Conservation (phyloP, 1,140 invertebrate genomes). For the Cheumatopsyche charites region DNA sequence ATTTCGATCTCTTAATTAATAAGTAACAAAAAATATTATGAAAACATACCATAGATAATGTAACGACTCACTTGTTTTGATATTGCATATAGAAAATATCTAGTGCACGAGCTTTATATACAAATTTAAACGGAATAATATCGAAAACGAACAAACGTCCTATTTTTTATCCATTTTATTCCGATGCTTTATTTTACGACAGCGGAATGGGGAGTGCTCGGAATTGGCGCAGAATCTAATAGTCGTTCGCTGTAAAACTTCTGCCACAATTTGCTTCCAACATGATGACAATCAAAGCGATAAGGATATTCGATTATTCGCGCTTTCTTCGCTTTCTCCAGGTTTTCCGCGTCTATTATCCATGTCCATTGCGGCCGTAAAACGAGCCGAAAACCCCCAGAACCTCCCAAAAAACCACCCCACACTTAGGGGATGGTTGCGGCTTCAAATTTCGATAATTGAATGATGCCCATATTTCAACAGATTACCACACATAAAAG, state of each 20-base stretch:
- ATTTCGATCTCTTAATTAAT: too few species aligned
- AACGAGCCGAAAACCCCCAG: slow-evolving; percentile 1
- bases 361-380: slow-evolving; percentile 11
- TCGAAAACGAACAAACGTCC: too few species aligned
- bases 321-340: slow-evolving; percentile 29
- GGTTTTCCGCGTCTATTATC: slow-evolving; percentile 23
- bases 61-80: too few species aligned
- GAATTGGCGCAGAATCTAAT: slow-evolving; percentile 33
- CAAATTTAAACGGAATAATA: too few species aligned
- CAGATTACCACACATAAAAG: slow-evolving; percentile 18
- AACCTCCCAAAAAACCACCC: too few species aligned
- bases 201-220: neutral
- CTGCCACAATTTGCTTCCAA: slow-evolving; percentile 43
- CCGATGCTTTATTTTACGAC: neutral
- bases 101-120: too few species aligned
- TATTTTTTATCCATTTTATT: too few species aligned
- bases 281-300: slow-evolving; percentile 47
- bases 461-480: slow-evolving; percentile 21
- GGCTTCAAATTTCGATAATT: slow-evolving; percentile 17
- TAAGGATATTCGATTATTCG: slow-evolving; percentile 46
- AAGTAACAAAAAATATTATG: too few species aligned
- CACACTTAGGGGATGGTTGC: too few species aligned
- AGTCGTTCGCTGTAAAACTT: slow-evolving; percentile 37
- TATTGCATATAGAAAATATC: too few species aligned
- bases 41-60: too few species aligned